A percentile compares a stretch with the other conserved stretches of the same genome.
Conservation (phyloP, 2,113 vertebrate species). For the Ranitomeya imitator region DNA sequence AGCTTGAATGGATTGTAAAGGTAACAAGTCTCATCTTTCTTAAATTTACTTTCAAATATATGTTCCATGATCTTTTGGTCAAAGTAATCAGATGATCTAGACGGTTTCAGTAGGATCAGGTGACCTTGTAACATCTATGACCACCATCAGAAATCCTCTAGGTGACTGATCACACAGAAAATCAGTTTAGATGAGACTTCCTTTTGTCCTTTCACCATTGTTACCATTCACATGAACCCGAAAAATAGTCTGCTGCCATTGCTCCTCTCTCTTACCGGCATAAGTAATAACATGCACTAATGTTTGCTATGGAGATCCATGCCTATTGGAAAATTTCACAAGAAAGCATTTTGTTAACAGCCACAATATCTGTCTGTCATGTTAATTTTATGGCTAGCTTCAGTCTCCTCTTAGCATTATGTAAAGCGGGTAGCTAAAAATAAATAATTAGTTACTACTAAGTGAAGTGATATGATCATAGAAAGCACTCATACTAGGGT, state of each 20-base stretch:
- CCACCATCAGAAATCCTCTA: background rate
- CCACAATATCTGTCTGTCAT: background rate
- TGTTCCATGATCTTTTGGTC: background rate
- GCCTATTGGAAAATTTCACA: background rate
- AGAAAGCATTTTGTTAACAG: background rate
- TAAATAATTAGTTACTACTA: background rate
- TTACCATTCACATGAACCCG: background rate
- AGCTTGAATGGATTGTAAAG: background rate
- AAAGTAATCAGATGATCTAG: background rate
- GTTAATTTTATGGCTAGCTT: background rate
- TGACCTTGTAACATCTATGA: background rate
- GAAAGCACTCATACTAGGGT: background rate
- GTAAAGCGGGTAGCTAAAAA: background rate
- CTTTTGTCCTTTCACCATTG: background rate
- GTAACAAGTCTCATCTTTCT: background rate
- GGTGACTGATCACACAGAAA: background rate
- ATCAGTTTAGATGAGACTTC: background rate
- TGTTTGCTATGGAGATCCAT: background rate
- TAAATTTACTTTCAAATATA: background rate
- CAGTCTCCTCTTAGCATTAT: background rate
- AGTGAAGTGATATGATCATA: background rate
- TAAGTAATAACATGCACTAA: background rate
- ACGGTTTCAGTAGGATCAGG: background rate
- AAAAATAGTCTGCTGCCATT: background rate
- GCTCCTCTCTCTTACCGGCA: background rate